Percentiles rank a stretch among this genome's conserved stretches.
Conservation (phyloP, 1,140 invertebrate species). For the Parasteatoda tepidariorum region DNA sequence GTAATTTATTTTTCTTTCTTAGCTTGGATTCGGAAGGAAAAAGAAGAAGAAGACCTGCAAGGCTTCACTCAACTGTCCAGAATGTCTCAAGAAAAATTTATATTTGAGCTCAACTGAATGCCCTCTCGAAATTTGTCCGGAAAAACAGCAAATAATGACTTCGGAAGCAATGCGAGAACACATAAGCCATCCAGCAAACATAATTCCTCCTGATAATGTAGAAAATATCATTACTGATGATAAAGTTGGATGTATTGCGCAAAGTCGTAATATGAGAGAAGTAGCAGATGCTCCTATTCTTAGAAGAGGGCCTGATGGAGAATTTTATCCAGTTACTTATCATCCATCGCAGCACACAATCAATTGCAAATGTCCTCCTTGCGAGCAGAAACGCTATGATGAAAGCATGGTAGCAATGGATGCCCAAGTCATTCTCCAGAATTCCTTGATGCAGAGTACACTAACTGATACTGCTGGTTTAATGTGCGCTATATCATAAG, state of each 20-base stretch:
- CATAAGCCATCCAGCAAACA: too few species aligned
- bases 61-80: neutral
- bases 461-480: constrained; percentile 30
- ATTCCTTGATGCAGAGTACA: constrained; percentile 32
- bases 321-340: neutral
- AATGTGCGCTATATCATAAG: constrained; percentile 24
- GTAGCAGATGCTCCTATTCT: too few species aligned
- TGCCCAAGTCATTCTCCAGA: constrained; percentile 54
- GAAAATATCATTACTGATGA: too few species aligned
- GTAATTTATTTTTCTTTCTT: neutral
- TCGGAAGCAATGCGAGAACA: too few species aligned
- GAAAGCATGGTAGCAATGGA: constrained; percentile 46
- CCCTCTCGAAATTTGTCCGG: too few species aligned
- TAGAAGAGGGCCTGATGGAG: too few species aligned
- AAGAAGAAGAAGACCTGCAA: neutral
- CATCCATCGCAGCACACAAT: neutral
- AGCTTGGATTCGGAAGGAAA: neutral
- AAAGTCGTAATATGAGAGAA: too few species aligned
- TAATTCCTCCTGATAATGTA: too few species aligned
- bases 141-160: too few species aligned
- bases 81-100: neutral
- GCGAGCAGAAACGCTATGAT: constrained; percentile 2
- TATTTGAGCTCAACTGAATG: neutral
- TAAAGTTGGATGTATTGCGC: too few species aligned
- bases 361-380: neutral